Percentiles rank a stretch among this genome's conserved stretches.
Conservation (phyloP, 1,140 invertebrate species). For the Orius insidiosus region DNA sequence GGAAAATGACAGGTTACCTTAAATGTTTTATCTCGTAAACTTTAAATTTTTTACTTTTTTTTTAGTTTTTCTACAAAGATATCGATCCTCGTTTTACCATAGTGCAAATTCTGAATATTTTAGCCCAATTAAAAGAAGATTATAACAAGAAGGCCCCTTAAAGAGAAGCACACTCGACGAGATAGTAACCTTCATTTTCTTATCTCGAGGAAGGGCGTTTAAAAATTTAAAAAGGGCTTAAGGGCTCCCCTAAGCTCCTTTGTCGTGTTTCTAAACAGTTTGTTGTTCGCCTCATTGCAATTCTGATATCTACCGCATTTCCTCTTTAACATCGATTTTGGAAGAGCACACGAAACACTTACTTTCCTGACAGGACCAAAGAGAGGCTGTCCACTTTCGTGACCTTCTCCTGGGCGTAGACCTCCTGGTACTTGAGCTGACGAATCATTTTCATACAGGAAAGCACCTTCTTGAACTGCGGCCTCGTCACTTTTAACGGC, state of each 20-base stretch:
- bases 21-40: no score
- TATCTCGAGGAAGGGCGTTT: not conserved
- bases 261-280: not conserved
- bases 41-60: no score
- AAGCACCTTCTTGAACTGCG: constrained; percentile 65
- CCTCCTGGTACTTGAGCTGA: constrained; percentile 62
- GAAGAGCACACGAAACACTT: constrained; percentile 25
- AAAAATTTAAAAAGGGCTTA: constrained; percentile 1
- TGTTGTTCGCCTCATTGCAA: no score
- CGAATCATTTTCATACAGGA: constrained; percentile 64
- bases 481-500: constrained; percentile 58
- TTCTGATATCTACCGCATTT: no score
- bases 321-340: no score
- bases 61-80: no score
- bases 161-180: no score
- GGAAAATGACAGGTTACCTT: no score
- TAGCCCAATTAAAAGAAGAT: no score
- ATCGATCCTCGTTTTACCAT: no score
- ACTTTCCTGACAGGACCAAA: constrained; percentile 73
- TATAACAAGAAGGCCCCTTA: no score
- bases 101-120: no score
- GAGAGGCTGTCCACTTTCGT: constrained; percentile 76
- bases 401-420: constrained; percentile 75
- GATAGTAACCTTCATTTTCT: not conserved
- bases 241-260: not conserved